Evolutionary conservation across 2,888 invertebrate species (phyloP), one percentile per base, ranked within the genome.

Genomic region (Cantharis rufa): DNA sequence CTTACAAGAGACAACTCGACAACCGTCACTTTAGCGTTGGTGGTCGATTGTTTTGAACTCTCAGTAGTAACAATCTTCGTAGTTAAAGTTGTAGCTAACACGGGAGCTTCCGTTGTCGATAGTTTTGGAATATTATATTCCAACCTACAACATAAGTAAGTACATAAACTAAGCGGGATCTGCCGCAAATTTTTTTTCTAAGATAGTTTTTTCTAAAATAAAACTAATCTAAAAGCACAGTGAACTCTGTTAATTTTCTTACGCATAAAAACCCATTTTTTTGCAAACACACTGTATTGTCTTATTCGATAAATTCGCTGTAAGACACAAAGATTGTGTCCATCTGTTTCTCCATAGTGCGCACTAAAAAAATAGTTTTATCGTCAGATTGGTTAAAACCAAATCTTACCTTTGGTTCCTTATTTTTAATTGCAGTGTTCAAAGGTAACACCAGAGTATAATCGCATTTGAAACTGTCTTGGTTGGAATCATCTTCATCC

Each of bases 241-340:
- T n/a, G n/a, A n/a, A n/a, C n/a, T n/a, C n/a, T n/a, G n/a, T n/a
- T n/a, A 3, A n/a, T 18, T 2, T 15, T 62, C 72, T 72, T 75
- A 78, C 78, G 70, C 4, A 62, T 72, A 78, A 70, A 72, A 78
- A 11, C 75, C 78, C 10, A 78, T 61, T 18, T 66, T 15, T 4
- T n/a, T 70, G 32, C 78, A 78, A 3, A 48, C 24, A 70, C 78
- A 78, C n/a, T 78, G 75, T 11, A 78, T 72, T 3, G 75, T 62
- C 62, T 70, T 72, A 3, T 24, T 32, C 0, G 70, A 63, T 15
- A 62, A 21, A 21, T 75, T 75, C 10, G 75, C 10, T 7, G 72
- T 72, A 28, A 69, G 72, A 62, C 78, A 78, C 13, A 75, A 61
- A 0, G 78, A 75, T 28, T 75, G 72, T 0, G 21, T 11, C 78